Evolutionary conservation across 2,888 invertebrate species (phyloP).

Genomic region (Rhimphoctona megacephalus): DNA sequence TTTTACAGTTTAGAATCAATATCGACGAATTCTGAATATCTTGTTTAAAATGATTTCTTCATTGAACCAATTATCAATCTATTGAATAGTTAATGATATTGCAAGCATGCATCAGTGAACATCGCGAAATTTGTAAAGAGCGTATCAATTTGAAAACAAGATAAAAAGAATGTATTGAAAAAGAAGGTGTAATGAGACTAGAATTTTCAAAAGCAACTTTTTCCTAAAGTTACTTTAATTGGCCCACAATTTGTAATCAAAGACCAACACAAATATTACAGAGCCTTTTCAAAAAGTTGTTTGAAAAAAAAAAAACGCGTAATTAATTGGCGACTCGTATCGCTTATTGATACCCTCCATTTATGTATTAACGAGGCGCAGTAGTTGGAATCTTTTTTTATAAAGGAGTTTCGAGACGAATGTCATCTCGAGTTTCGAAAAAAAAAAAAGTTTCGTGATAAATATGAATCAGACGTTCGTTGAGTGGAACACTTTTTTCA

Average conservation of each 20-base stretch:
- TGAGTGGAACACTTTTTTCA: constrained; percentile 28
- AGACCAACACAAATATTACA: not conserved
- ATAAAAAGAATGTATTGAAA: not conserved
- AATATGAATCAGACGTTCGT: constrained; percentile 35
- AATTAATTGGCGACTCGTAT: constrained; percentile 40
- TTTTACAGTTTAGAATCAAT: not conserved
- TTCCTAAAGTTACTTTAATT: not conserved
- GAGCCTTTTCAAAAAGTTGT: not conserved
- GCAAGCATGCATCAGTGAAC: not conserved
- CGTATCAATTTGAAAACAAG: not conserved
- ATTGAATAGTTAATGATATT: not conserved
- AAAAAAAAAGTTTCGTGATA: constrained; percentile 48
- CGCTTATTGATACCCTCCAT: constrained; percentile 9
- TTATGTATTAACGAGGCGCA: not conserved
- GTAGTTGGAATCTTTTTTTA: constrained; percentile 19
- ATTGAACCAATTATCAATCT: not conserved
- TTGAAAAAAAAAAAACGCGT: not conserved
- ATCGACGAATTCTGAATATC: not conserved
- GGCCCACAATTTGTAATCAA: not conserved
- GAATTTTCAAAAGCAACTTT: not conserved
- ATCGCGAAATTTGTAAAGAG: not conserved
- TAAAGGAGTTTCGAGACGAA: constrained; percentile 8
- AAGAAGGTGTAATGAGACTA: not conserved
- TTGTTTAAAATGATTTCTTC: not conserved
- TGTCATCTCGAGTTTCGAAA: constrained; percentile 23